Conservation (phyloP, 2,113 vertebrate genomes). For the Mormoops blainvillei region DNA sequence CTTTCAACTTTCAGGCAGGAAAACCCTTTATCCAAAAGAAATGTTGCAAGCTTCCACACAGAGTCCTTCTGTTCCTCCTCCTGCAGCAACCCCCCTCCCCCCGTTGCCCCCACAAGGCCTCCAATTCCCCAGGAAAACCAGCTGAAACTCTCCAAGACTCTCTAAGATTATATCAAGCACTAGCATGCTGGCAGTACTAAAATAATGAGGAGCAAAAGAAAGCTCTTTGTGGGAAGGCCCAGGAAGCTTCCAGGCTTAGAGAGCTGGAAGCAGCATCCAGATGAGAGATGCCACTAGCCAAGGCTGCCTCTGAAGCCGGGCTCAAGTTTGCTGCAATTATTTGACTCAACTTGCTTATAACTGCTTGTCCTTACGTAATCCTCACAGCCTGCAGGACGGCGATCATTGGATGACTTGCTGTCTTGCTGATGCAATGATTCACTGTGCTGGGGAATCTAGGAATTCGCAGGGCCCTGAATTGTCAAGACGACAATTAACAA, state of each 20-base stretch:
- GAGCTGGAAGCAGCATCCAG: not conserved
- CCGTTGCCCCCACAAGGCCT: not conserved
- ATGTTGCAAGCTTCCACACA: not conserved
- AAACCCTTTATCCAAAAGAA: not conserved
- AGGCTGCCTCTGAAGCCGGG: not conserved
- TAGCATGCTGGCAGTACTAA: not conserved
- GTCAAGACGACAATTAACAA: not conserved
- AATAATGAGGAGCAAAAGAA: not conserved
- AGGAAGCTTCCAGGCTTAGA: not conserved
- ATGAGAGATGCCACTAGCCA: not conserved
- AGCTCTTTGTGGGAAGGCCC: not conserved
- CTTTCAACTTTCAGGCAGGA: not conserved
- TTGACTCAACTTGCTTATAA: not conserved
- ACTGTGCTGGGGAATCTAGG: not conserved
- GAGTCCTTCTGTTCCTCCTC: not conserved
- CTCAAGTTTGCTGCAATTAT: not conserved
- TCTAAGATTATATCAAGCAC: not conserved
- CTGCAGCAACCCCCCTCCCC: too few species aligned
- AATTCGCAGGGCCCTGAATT: not conserved
- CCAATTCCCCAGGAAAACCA: not conserved
- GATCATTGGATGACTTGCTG: not conserved
- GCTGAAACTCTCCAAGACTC: not conserved
- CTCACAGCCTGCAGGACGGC: not conserved
- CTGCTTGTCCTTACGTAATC: not conserved
- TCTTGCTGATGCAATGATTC: not conserved